Evolutionary conservation across 2,113 vertebrate genomes (phyloP), one percentile per base, ranked within the genome.

Genomic region (Orycteropus afer): DNA sequence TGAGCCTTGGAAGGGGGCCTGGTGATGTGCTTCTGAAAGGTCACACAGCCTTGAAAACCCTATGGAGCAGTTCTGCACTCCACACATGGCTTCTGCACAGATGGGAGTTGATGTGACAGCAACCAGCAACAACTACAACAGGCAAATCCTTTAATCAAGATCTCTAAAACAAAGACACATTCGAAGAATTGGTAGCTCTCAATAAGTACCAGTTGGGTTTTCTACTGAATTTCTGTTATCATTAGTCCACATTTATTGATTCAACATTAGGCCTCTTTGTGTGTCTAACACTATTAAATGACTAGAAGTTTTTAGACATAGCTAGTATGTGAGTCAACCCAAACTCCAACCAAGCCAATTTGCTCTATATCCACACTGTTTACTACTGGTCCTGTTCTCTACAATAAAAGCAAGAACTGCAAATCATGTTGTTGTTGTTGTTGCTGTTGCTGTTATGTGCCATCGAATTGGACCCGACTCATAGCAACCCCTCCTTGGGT

Each of bases 361-460:
- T 23, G 15, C 34, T 59, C 14, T 5, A 0, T 20, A 11, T 4
- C 0, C 0, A 0, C n/a, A 22, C 32, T 71, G 45, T 59, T 84
- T 3, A 15, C 18, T 3, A 6, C 14, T 47, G 57, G 25, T 11
- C 27, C 55, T 37, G 25, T 10, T 82, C 69, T 51, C 61, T 61
- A 15, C 34, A 42, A 2, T 53, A 22, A 27, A 15, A 85, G 51
- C 0, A 25, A 27, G 13, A 59, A 67, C 22, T 29, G 32, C 37
- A 59, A 18, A n/a, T 40, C 53, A 69, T 0, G n/a, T n/a, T n/a
- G n/a, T n/a, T n/a, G n/a, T n/a, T n/a, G n/a, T n/a, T n/a, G n/a
- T n/a, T n/a, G n/a, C n/a, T n/a, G n/a, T n/a, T n/a, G n/a, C n/a
- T n/a, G n/a, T n/a, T n/a, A n/a, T n/a, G n/a, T n/a, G n/a, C n/a